phyloP scores from a whole-genome alignment of 2,113 vertebrate species.

The Cygnus atratus region DNA sequence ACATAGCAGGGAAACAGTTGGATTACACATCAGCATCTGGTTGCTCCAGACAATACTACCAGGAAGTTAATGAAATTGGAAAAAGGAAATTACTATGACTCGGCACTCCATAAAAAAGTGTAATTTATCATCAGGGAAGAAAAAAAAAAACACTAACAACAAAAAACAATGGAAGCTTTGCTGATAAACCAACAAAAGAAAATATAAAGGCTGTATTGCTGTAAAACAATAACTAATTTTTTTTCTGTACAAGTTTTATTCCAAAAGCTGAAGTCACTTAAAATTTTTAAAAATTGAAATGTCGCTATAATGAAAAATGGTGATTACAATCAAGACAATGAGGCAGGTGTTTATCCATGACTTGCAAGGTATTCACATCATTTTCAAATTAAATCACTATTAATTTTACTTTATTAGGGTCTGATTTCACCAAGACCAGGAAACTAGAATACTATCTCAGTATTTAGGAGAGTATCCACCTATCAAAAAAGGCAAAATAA shows the following conservation, averaged over 20 bases:
- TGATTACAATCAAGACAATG: constrained; percentile 3
- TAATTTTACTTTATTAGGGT: neutral
- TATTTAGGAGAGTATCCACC: neutral
- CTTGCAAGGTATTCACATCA: constrained; percentile 11
- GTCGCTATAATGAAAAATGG: neutral
- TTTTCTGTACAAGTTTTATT: constrained; percentile 25
- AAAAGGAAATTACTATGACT: constrained; percentile 79
- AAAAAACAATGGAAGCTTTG: constrained; percentile 71
- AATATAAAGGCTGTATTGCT: constrained; percentile 17
- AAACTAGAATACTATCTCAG: neutral
- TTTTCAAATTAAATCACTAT: constrained; percentile 14
- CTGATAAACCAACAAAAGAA: constrained; percentile 73
- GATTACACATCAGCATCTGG: constrained; percentile 75
- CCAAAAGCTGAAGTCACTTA: constrained; percentile 49
- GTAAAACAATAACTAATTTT: constrained; percentile 25
- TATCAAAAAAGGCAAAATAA: neutral
- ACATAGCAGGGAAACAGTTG: constrained; percentile 76
- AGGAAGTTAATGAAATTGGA: constrained; percentile 77
- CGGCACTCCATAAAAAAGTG: constrained; percentile 73
- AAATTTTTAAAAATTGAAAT: constrained; percentile 53
- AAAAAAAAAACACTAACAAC: constrained; percentile 65
- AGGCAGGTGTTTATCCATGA: constrained; percentile 2
- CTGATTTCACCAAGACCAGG: neutral
- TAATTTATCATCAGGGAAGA: constrained; percentile 72
- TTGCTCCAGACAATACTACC: constrained; percentile 75